Conservation (phyloP, 2,797 vertebrate species). For the Psittacula echo region DNA sequence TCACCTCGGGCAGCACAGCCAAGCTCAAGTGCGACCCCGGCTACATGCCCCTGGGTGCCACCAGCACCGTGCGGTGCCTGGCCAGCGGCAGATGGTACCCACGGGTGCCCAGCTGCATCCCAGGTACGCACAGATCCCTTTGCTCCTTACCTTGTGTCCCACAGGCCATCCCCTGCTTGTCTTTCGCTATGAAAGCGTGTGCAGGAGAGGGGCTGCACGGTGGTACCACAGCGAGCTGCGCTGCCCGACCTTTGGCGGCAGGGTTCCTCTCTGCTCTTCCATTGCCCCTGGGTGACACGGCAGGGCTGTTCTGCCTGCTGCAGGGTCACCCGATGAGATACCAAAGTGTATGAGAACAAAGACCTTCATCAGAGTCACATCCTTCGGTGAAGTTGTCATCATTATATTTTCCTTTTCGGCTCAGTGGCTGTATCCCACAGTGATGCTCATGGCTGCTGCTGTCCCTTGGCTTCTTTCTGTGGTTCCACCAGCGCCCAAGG, state of each 20-base stretch:
- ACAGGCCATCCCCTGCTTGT: accelerated
- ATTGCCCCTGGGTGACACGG: accelerated
- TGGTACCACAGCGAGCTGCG: accelerated
- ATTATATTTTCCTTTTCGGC: accelerated
- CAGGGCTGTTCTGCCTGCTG: background rate
- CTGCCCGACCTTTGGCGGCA: background rate
- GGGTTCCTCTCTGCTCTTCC: background rate
- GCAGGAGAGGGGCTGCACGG: background rate
- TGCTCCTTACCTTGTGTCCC: background rate
- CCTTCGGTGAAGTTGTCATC: background rate
- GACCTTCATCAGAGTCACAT: accelerated
- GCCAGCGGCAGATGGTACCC: background rate
- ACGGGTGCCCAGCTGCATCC: background rate
- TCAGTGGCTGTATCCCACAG: background rate
- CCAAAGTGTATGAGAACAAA: accelerated
- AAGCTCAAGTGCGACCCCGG: background rate
- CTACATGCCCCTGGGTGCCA: accelerated
- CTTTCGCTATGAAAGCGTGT: accelerated
- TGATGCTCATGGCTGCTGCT: background rate
- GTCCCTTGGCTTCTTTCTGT: background rate
- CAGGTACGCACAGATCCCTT: background rate
- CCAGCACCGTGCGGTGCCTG: background rate
- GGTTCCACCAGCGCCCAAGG: background rate
- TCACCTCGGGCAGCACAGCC: background rate
- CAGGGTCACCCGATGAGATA: accelerated